Percentiles rank a stretch among this genome's conserved stretches.
These are phyloP conservation scores for Pachliopta kotzebuea DNA, from an alignment of 2,888 invertebrate species.

Conservation along the genomic window DNA sequence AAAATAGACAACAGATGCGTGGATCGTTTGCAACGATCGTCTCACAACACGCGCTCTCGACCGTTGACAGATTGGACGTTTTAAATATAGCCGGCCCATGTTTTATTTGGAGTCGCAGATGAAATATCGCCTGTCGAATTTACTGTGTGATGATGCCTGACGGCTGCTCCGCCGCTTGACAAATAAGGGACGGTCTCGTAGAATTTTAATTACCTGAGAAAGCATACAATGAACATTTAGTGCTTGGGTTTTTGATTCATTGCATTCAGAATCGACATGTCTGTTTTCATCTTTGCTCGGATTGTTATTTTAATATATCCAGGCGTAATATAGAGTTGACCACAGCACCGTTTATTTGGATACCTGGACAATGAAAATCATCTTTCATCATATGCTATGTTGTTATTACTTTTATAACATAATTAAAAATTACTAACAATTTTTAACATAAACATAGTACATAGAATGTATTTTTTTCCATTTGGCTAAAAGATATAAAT, in stretches of 20 bases:
- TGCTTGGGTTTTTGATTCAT: background rate
- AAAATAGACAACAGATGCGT: slow-evolving; percentile 75
- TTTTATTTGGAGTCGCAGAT: slow-evolving; percentile 70
- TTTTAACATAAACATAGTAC: too few species aligned
- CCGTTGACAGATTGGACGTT: slow-evolving; percentile 78
- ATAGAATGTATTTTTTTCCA: too few species aligned
- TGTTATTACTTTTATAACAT: background rate
- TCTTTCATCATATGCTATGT: background rate
- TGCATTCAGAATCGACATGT: background rate
- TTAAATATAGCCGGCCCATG: slow-evolving; percentile 72
- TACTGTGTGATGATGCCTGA: slow-evolving; percentile 36
- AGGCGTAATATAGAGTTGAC: too few species aligned
- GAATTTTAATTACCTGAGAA: slow-evolving; percentile 11
- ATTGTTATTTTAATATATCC: too few species aligned
- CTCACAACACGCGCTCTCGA: slow-evolving; percentile 73
- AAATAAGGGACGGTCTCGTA: slow-evolving; percentile 33
- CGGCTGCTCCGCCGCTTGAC: slow-evolving; percentile 25
- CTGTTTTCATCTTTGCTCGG: too few species aligned
- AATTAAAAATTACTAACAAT: too few species aligned
- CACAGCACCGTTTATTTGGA: background rate
- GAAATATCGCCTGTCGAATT: slow-evolving; percentile 69
- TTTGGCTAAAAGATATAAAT: too few species aligned
- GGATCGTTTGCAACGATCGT: slow-evolving; percentile 74
- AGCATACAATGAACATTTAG: background rate
- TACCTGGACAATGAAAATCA: background rate